Base-by-base conservation (phyloP, 2,888 invertebrate genomes). In the Agrochola circellaris region DNA sequence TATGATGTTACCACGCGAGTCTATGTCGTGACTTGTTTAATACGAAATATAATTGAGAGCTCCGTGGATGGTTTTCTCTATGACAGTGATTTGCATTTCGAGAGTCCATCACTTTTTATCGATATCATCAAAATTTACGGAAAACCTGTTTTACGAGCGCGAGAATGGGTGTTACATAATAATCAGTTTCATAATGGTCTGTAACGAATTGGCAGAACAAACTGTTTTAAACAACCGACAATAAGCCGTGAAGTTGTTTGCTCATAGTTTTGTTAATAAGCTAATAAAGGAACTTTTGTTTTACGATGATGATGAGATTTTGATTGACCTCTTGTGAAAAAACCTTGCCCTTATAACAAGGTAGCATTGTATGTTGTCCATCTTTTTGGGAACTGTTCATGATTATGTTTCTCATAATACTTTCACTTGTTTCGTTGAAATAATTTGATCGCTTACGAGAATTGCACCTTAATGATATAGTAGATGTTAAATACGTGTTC, bases 351-450 rank as follows among this genome's bases (percentile, higher is more conserved):
- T 87, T 83, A 61, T 77, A 87, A 86, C 69, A 87, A 88, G 81
- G 61, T 73, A 61, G 64, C 70, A 84, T 79, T 84, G 23, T 23
- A 23, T 51, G 8, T 23, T 23, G 76, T 79, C 62, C 48, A 75
- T 82, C 45, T 84, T 83, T 78, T 87, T 87, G 81, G 71, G 82
- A 83, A 73, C 76, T 70, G 73, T 73, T 76, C 71, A 64, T 89
- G 73, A 89, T 88, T 84, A 83, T 79, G 38, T 66, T 85, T 82
- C 85, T 89, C 87, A 77, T 81, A 82, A 64, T 82, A 92, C 93
- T 93, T 93, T 93, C 93, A 91, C 93, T 92, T 89, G 82, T 77
- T 85, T 88, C 90, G 84, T 87, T 89, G 86, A 85, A 85, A 89
- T 88, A 91, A 90, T 89, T 91, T 89, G 89, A 89, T 87, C 88